A percentile compares a stretch with the other conserved stretches of the same genome.
Evolutionary conservation across 1,140 invertebrate species (phyloP).

Genomic region (Lepidotrigona ventralis): DNA sequence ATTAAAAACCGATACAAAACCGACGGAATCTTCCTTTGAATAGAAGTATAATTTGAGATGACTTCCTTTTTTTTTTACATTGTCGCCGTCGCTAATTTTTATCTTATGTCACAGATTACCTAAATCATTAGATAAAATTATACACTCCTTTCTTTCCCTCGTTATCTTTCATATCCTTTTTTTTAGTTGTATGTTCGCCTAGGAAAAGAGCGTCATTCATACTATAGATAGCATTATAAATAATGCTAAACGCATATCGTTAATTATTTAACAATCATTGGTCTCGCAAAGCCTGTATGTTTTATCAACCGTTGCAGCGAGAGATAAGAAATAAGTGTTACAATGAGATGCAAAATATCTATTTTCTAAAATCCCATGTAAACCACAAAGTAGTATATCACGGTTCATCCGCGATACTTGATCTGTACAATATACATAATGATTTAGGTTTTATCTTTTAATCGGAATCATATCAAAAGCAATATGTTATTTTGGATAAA

Average conservation of each 20-base stretch:
- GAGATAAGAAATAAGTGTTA: conserved; percentile 17
- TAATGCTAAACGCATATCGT: conserved; percentile 17
- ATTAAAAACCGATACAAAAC: conserved; percentile 61
- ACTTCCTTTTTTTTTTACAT: conserved; percentile 7
- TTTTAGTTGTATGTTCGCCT: background rate
- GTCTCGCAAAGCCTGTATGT: conserved; percentile 30
- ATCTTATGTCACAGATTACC: conserved; percentile 5
- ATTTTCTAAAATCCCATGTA: conserved; percentile 24
- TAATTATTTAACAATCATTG: conserved; percentile 26
- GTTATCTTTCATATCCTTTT: background rate
- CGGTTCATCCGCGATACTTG: conserved; percentile 63
- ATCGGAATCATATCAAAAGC: background rate
- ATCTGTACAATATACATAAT: background rate
- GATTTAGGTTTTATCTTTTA: background rate
- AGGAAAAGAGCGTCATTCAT: background rate
- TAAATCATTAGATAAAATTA: conserved; percentile 26
- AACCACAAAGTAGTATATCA: conserved; percentile 36
- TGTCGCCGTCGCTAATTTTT: conserved; percentile 6
- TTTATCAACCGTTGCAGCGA: conserved; percentile 24
- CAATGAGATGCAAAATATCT: conserved; percentile 12
- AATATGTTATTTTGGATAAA: background rate
- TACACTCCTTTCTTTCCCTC: background rate
- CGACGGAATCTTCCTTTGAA: conserved; percentile 36
- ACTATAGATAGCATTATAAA: conserved; percentile 38
- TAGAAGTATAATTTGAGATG: conserved; percentile 29